Base-by-base conservation (phyloP, 2,888 invertebrate genomes). In the Morinoia aosen region DNA sequence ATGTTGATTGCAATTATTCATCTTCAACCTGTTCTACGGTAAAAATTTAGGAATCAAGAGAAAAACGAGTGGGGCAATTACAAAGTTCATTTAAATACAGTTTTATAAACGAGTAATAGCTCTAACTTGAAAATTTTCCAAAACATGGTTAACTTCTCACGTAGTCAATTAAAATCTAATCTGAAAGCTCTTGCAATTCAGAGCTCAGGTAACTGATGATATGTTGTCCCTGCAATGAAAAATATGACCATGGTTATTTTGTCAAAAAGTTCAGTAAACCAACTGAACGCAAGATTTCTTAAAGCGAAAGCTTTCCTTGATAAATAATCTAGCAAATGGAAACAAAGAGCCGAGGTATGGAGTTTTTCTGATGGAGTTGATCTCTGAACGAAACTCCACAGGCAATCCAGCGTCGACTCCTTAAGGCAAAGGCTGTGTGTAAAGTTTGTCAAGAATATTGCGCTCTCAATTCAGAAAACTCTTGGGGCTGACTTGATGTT, bases 321-420 rank as follows among this genome's bases (percentile, higher is more conserved):
- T 33, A 76, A 76, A 76, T 76, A 76, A 76, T 76, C 76, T 76
- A 76, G 76, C 76, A 76, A 76, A 76, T 76, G 76, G 76, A 33
- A 76, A 10, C 7, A 33, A 25, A 33, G 76, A 61, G 25, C 25
- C 33, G 8, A 25, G 3, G 19, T 76, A 16, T 76, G 25, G 16
- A 33, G 25, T 76, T 33, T 48, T 48, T 48, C 48, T 5, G 2
- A 48, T 5, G 76, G 76, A 76, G 25, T 3, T 25, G 33, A 33
- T 16, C 25, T 33, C 8, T 0, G 76, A 76, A 76, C 76, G 76
- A 76, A 76, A 76, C 76, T 33, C 25, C 19, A 10, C 25, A 33
- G 33, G 76, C 25, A 76, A 33, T 33, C 76, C 16, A 25, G 14
- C 25, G 19, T 8, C 16, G 76, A 76, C 25, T 76, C 25, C 25